phyloP scores from a whole-genome alignment of 2,797 vertebrate species.

The Enteromius mattozi region DNA sequence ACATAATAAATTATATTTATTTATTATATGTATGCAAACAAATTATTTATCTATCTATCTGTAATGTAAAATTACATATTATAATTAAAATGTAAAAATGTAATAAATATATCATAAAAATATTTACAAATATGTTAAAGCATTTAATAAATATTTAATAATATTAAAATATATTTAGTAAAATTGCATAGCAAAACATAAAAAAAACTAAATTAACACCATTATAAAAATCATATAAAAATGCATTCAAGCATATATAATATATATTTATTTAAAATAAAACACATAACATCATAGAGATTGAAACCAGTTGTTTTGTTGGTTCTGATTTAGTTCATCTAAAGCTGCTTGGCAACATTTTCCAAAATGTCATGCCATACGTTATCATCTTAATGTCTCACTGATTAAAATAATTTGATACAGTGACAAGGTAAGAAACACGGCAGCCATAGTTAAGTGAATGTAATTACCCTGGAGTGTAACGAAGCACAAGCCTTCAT shows the following conservation, averaged over 20 bases:
- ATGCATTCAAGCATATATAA: not conserved
- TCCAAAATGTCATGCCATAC: not conserved
- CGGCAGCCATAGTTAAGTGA: slow-evolving; percentile 4
- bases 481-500: slow-evolving; percentile 5
- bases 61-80: not conserved
- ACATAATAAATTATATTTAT: too few relatives aligned
- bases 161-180: not conserved
- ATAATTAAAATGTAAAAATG: not conserved
- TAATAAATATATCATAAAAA: too few relatives aligned
- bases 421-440: not conserved
- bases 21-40: too few relatives aligned
- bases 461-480: slow-evolving; percentile 8
- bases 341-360: not conserved
- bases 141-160: not conserved
- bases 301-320: not conserved
- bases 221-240: too few relatives aligned
- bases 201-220: too few relatives aligned
- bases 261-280: not conserved
- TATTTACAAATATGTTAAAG: too few relatives aligned
- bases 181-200: too few relatives aligned
- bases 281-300: not conserved
- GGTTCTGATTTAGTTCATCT: not conserved
- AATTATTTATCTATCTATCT: not conserved
- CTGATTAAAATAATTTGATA: slow-evolving; percentile 4
- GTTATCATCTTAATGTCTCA: slow-evolving; percentile 28